Percentiles rank a stretch among this genome's conserved stretches.
Conservation (phyloP, 2,888 invertebrate genomes). For the Invenusta paracnida region DNA sequence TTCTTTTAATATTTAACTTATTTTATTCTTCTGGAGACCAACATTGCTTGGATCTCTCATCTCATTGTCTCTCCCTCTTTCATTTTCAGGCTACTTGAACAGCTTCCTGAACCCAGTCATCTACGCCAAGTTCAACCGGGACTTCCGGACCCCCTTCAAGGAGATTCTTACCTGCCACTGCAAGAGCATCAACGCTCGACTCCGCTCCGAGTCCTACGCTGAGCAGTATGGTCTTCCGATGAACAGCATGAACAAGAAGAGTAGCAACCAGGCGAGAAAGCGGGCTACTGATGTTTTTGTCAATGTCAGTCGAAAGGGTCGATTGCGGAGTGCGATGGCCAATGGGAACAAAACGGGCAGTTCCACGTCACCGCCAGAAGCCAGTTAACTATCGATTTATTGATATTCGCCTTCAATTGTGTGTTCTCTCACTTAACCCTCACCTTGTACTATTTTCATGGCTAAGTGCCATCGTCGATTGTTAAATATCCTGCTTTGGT, state of each 20-base stretch:
- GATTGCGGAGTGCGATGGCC: neutral
- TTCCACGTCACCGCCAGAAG: neutral
- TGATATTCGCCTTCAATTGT: no score
- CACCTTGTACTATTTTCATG: no score
- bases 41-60: no score
- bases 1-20: no score
- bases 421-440: no score
- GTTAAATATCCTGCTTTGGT: no score
- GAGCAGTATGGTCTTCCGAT: conserved; percentile 55
- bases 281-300: neutral
- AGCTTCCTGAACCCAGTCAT: conserved; percentile 90
- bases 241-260: neutral
- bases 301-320: conserved; percentile 5
- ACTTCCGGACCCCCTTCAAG: conserved; percentile 89
- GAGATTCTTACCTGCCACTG: conserved; percentile 74
- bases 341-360: neutral
- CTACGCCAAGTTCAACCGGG: conserved; percentile 87
- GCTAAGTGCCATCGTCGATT: no score
- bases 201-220: conserved; percentile 58
- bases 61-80: neutral
- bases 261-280: neutral
- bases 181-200: conserved; percentile 55
- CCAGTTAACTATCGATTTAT: neutral
- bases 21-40: no score
- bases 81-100: conserved; percentile 74